Evolutionary conservation across 2,113 vertebrate genomes (phyloP), one percentile per base, ranked within the genome.

Genomic region (Oryzias melastigma): DNA sequence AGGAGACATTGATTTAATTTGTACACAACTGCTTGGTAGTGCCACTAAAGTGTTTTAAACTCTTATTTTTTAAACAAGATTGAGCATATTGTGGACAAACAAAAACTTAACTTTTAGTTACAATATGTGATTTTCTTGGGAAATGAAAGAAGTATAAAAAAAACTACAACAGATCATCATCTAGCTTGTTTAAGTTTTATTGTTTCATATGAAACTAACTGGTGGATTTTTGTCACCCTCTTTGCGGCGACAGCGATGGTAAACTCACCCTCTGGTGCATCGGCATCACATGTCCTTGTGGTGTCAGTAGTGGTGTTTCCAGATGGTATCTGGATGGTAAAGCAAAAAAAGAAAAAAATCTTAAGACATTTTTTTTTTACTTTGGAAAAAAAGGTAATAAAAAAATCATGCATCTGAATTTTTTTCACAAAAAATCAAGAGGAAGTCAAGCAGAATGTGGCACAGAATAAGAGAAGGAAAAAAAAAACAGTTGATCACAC

Each of bases 181-280:
- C 35, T 35, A 13, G 35, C 10, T 10, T 13, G 12, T 7, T 7
- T 29, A 29, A 29, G 10, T 10, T 35, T 35, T 35, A 13, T 35
- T 12, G 43, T 62, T 55, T 52, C 59, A 65, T 45, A 73, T 78
- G n/a, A 69, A 82, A 77, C 25, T 77, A 41, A 59, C 22, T 7
- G 62, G n/a, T 75, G 46, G 62, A 50, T 68, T 52, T 14, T 14
- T 17, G 64, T 35, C 45, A 51, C 52, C 63, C 53, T 68, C 18
- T 57, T 51, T 46, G 54, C 65, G 50, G 47, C 17, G 57, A 65
- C 56, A 58, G 53, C 49, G 51, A 79, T 65, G 53, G 57, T 54
- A 66, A 51, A 85, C 92, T 92, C 92, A 98, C 97, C 96, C 93
- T 94, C 91, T 62, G 96, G 96, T 40, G 96, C 97, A 60, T 95